Evolutionary conservation across 1,140 invertebrate species (phyloP).

Genomic region (Megalonaias nervosa): DNA sequence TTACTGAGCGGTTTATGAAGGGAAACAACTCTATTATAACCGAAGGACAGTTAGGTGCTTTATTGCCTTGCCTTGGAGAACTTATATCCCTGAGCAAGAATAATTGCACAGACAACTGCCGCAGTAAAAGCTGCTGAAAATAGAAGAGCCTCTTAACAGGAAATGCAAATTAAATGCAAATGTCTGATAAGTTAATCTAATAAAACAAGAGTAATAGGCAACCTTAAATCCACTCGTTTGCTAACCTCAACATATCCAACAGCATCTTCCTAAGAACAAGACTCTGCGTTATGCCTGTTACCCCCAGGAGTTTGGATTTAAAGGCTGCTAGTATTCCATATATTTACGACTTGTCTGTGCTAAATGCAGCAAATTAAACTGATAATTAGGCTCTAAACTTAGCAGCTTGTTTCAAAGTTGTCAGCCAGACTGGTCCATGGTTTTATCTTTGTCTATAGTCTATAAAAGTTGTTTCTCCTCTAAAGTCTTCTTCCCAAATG

Average conservation of each 20-base stretch:
- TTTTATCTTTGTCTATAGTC: background rate
- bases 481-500: background rate
- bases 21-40: too few species aligned
- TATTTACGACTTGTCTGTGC: too few species aligned
- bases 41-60: too few species aligned
- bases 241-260: background rate
- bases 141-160: background rate
- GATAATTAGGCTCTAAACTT: too few species aligned
- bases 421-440: background rate
- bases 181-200: background rate
- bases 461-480: background rate
- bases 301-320: background rate
- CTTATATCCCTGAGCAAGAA: too few species aligned
- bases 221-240: background rate
- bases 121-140: background rate
- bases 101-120: background rate
- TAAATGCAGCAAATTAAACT: too few species aligned
- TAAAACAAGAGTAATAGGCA: conserved; percentile 1
- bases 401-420: background rate
- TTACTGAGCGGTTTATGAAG: too few species aligned
- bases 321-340: background rate
- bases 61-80: too few species aligned
- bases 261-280: background rate
- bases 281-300: background rate
- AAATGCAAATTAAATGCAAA: background rate